A percentile compares a stretch with the other conserved stretches of the same genome.
Evolutionary conservation across 2,888 invertebrate genomes (phyloP).

Genomic region (Drosophila quinaria): DNA sequence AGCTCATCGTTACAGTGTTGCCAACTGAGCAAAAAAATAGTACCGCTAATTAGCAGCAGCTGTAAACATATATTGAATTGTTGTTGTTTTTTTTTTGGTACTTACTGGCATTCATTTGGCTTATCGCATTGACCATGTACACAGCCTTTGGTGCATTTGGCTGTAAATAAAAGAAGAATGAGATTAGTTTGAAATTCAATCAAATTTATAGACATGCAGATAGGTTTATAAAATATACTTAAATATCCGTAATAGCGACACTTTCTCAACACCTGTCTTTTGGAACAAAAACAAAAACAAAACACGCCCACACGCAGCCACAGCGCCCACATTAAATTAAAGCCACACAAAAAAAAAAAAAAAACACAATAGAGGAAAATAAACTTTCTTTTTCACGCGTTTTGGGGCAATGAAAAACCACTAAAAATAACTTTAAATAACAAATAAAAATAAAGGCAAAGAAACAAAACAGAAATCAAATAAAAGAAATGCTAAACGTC

Average conservation of each 20-base stretch:
- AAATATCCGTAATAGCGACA: slow-evolving; percentile 32
- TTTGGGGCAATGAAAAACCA: slow-evolving; percentile 56
- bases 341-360: slow-evolving; percentile 17
- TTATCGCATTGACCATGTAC: slow-evolving; percentile 96
- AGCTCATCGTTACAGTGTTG: slow-evolving; percentile 34
- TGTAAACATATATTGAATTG: neutral
- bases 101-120: slow-evolving; percentile 99
- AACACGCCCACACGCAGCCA: slow-evolving; percentile 65
- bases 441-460: slow-evolving; percentile 28
- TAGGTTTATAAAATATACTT: slow-evolving; percentile 19
- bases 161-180: slow-evolving; percentile 86
- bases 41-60: slow-evolving; percentile 41
- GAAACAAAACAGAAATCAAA: slow-evolving; percentile 5
- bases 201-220: slow-evolving; percentile 67
- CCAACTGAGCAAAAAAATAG: slow-evolving; percentile 15
- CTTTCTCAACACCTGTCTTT: slow-evolving; percentile 54
- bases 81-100: slow-evolving; percentile 80
- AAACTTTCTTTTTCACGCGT: slow-evolving; percentile 79
- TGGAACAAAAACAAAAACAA: slow-evolving; percentile 1
- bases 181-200: slow-evolving; percentile 33
- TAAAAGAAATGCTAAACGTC: slow-evolving; percentile 24
- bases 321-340: slow-evolving; percentile 4
- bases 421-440: slow-evolving; percentile 32
- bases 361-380: slow-evolving; percentile 49
- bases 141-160: slow-evolving; percentile 97